Conservation (phyloP, 92 coral and sea anemone species). For the Bergia puertoricense region DNA sequence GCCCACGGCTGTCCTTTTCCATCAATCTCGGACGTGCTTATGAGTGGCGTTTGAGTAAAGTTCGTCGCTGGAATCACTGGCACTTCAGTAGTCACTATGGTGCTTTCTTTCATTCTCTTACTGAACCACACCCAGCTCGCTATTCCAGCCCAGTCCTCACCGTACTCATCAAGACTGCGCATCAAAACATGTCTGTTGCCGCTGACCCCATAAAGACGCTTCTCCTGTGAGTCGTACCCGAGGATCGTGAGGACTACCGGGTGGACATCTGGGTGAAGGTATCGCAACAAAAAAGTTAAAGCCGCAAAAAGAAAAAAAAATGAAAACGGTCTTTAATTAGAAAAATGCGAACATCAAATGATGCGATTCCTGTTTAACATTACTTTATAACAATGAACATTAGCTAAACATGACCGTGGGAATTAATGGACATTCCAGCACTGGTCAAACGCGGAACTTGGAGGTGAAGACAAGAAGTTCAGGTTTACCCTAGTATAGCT, state of each 20-base stretch:
- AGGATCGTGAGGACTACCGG: neutral
- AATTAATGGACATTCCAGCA: too few relatives aligned
- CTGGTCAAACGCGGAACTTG: too few relatives aligned
- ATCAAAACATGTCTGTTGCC: neutral
- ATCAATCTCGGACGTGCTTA: neutral
- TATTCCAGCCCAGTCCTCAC: neutral
- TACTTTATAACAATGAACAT: too few relatives aligned
- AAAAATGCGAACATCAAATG: neutral
- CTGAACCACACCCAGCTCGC: neutral
- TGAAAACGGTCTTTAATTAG: neutral
- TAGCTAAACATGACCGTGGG: too few relatives aligned
- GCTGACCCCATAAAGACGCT: neutral
- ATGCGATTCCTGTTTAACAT: neutral
- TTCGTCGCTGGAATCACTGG: neutral
- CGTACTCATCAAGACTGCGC: neutral
- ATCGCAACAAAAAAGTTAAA: neutral
- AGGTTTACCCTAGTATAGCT: too few relatives aligned
- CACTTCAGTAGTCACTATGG: neutral
- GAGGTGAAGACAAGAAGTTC: too few relatives aligned
- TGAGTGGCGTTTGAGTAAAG: neutral
- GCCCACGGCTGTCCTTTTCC: neutral
- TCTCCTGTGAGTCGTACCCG: neutral
- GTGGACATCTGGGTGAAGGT: neutral
- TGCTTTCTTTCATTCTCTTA: neutral
- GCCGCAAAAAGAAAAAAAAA: neutral